phyloP scores from a whole-genome alignment of 2,888 invertebrate species.

The Stenolophus ochropezus region DNA sequence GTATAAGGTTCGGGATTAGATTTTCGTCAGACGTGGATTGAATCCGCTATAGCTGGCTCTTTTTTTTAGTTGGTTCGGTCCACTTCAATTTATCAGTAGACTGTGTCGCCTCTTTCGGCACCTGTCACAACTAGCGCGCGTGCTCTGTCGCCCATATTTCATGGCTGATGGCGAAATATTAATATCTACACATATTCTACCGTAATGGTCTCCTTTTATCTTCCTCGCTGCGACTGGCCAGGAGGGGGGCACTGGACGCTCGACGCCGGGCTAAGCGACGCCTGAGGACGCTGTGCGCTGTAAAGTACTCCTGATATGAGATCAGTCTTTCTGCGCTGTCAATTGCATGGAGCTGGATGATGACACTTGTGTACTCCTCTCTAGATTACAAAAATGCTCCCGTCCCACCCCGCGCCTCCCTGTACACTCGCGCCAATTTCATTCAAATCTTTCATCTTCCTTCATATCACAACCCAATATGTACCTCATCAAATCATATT shows the following conservation, averaged over 20 bases:
- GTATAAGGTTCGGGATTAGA: constrained; percentile 68
- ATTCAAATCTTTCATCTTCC: too few species aligned
- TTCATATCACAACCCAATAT: too few species aligned
- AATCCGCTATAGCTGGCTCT: constrained; percentile 66
- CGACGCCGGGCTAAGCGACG: background rate
- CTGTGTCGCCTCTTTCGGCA: constrained; percentile 69
- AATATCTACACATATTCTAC: constrained; percentile 66
- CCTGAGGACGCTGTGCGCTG: constrained; percentile 18
- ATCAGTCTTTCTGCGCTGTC: constrained; percentile 51
- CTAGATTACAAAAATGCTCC: background rate
- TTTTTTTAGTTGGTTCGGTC: constrained; percentile 66
- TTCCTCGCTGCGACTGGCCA: constrained; percentile 57
- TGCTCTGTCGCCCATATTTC: constrained; percentile 68
- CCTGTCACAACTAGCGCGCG: constrained; percentile 70
- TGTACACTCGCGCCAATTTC: too few species aligned
- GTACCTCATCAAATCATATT: too few species aligned
- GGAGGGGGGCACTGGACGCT: background rate
- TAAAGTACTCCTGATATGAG: constrained; percentile 53
- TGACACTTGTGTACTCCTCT: constrained; percentile 39
- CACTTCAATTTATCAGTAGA: constrained; percentile 71
- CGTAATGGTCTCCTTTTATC: constrained; percentile 64
- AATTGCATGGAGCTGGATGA: constrained; percentile 48
- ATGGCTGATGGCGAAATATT: constrained; percentile 67
- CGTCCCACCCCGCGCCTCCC: too few species aligned
- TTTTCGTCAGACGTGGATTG: constrained; percentile 71